Conservation (phyloP, 2,113 vertebrate genomes). For the Xiphophorus maculatus region DNA sequence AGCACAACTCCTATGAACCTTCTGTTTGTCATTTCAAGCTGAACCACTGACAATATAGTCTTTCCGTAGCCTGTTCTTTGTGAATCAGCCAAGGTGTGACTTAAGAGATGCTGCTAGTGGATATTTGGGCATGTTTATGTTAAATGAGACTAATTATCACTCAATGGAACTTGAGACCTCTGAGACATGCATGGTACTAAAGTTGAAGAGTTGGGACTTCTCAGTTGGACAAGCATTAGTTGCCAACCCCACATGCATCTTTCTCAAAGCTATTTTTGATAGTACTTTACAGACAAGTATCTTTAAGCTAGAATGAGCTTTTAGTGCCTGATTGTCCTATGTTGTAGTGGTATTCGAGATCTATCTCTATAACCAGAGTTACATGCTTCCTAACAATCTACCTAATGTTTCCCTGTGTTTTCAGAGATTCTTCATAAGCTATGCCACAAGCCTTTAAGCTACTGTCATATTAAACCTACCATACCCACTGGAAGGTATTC, state of each 20-base stretch:
- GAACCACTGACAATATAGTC: slow-evolving; percentile 55
- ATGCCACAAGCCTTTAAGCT: too few relatives aligned
- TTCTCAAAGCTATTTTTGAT: slow-evolving; percentile 34
- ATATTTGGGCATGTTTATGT: slow-evolving; percentile 41
- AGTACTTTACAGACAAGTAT: too few relatives aligned
- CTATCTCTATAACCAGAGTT: not conserved
- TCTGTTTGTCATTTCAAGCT: slow-evolving; percentile 65
- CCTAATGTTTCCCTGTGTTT: too few relatives aligned
- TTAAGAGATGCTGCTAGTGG: slow-evolving; percentile 44
- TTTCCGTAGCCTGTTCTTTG: slow-evolving; percentile 47
- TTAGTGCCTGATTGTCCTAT: not conserved
- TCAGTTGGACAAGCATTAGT: slow-evolving; percentile 74
- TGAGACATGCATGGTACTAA: slow-evolving; percentile 50
- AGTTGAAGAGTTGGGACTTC: slow-evolving; percentile 53
- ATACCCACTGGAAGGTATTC: not conserved
- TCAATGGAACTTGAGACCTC: slow-evolving; percentile 58
- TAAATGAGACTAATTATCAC: slow-evolving; percentile 57
- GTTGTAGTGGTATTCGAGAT: not conserved
- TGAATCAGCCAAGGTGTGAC: slow-evolving; percentile 46
- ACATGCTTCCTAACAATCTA: not conserved
- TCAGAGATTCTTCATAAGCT: too few relatives aligned
- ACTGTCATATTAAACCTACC: not conserved
- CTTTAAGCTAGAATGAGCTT: not conserved
- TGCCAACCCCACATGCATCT: slow-evolving; percentile 71
- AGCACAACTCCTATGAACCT: slow-evolving; percentile 57